A percentile compares a stretch with the other conserved stretches of the same genome.
phyloP scores from a whole-genome alignment of 2,888 invertebrate genomes.

The Trissolcus japonicus region DNA sequence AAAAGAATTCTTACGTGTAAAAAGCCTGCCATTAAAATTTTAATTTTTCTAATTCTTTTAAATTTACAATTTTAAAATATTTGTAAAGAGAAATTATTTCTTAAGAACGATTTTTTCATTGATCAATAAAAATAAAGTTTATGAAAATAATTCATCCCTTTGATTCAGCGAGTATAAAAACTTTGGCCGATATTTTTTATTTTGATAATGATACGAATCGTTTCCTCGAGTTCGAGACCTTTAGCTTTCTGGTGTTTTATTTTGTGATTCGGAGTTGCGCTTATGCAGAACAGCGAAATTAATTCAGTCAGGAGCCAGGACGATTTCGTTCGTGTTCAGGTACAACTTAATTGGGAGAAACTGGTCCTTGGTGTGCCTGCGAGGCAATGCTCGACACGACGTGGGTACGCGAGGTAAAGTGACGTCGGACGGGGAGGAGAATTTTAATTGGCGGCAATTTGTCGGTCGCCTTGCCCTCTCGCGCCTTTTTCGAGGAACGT shows the following conservation, averaged over 20 bases:
- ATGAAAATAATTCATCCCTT: constrained; percentile 9
- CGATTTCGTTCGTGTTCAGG: constrained; percentile 59
- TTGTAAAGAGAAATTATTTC: no score
- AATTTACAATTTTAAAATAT: no score
- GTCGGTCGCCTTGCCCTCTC: constrained; percentile 58
- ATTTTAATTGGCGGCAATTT: constrained; percentile 68
- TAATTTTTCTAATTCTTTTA: no score
- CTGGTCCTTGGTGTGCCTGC: constrained; percentile 65
- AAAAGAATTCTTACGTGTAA: no score
- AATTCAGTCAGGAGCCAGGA: constrained; percentile 54
- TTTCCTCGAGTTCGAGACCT: no score
- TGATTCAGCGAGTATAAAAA: constrained; percentile 50
- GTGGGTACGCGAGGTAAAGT: constrained; percentile 47
- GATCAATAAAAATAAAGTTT: no score
- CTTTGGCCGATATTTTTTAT: no score
- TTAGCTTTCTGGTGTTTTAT: constrained; percentile 5
- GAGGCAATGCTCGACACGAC: constrained; percentile 52
- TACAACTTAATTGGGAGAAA: constrained; percentile 74
- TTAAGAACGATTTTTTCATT: no score
- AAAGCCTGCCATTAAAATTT: no score
- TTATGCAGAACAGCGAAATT: constrained; percentile 50
- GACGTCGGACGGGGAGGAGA: constrained; percentile 57
- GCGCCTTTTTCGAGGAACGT: constrained; percentile 50
- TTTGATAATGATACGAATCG: constrained; percentile 1
- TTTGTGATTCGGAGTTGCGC: constrained; percentile 45